phyloP scores from a whole-genome alignment of 2,113 vertebrate genomes.

The Cyanocitta stelleri region DNA sequence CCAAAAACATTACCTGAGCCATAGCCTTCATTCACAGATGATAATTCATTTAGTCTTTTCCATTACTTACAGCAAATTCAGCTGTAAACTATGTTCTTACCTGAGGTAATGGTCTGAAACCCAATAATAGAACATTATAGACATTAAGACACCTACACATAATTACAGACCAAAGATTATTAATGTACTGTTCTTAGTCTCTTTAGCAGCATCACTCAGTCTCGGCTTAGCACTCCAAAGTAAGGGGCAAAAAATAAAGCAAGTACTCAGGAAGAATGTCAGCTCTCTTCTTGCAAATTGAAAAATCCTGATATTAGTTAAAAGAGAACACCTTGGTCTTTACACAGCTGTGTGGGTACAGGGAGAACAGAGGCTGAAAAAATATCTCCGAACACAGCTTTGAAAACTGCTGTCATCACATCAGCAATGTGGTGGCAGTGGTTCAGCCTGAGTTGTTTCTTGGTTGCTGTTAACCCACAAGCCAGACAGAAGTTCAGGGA shows the following conservation, averaged over 20 bases:
- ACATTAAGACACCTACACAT: slow-evolving; percentile 13
- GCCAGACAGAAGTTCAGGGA: background rate
- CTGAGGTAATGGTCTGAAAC: slow-evolving; percentile 39
- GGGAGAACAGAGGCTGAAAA: background rate
- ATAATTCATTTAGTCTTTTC: background rate
- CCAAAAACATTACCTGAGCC: background rate
- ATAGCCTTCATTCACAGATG: background rate
- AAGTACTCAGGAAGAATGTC: background rate
- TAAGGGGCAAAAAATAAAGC: background rate
- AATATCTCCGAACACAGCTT: background rate
- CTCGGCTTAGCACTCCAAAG: background rate
- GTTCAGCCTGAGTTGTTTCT: background rate
- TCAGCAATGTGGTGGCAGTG: background rate
- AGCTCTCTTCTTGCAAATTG: background rate
- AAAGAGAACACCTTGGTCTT: background rate
- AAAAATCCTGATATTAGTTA: background rate
- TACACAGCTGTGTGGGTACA: background rate
- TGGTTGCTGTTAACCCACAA: background rate
- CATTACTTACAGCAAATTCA: slow-evolving; percentile 17
- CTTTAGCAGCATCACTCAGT: background rate
- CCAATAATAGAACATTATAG: slow-evolving; percentile 24
- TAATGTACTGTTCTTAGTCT: background rate
- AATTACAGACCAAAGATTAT: slow-evolving; percentile 31
- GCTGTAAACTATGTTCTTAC: slow-evolving; percentile 37
- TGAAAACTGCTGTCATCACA: background rate